A percentile compares a stretch with the other conserved stretches of the same genome.
Evolutionary conservation across 2,888 invertebrate species (phyloP).

Genomic region (Drosophila anomalata): DNA sequence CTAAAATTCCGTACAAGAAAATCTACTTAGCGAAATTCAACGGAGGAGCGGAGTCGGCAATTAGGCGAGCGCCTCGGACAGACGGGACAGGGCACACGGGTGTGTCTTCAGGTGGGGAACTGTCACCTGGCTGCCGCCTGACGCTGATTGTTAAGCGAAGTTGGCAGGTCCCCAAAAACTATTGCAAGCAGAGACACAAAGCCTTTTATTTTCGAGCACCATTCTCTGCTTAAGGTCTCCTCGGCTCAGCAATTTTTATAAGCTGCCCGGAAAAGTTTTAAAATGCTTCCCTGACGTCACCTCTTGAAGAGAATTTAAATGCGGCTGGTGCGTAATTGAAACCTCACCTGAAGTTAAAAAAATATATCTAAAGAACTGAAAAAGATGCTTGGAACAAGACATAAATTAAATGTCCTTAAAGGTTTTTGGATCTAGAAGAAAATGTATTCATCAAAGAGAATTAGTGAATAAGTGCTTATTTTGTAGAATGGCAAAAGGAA

Average conservation of each 20-base stretch:
- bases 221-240: neutral
- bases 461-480: neutral
- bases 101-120: slow-evolving; percentile 14
- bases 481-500: neutral
- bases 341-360: slow-evolving; percentile 46
- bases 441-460: neutral
- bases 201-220: neutral
- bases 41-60: slow-evolving; percentile 30
- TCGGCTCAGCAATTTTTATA: slow-evolving; percentile 48
- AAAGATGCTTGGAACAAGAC: neutral
- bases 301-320: slow-evolving; percentile 35
- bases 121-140: slow-evolving; percentile 43
- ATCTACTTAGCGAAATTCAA: slow-evolving; percentile 69
- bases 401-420: neutral
- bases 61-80: slow-evolving; percentile 35
- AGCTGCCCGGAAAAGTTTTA: slow-evolving; percentile 66
- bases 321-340: slow-evolving; percentile 60
- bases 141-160: slow-evolving; percentile 40
- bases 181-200: slow-evolving; percentile 16
- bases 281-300: slow-evolving; percentile 39
- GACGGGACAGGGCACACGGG: slow-evolving; percentile 6
- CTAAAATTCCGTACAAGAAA: slow-evolving; percentile 69
- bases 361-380: neutral
- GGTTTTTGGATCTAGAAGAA: neutral
- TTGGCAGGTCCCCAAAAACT: slow-evolving; percentile 40